Conservation (phyloP, 2,888 invertebrate species). For the Entomobrya multifasciata region DNA sequence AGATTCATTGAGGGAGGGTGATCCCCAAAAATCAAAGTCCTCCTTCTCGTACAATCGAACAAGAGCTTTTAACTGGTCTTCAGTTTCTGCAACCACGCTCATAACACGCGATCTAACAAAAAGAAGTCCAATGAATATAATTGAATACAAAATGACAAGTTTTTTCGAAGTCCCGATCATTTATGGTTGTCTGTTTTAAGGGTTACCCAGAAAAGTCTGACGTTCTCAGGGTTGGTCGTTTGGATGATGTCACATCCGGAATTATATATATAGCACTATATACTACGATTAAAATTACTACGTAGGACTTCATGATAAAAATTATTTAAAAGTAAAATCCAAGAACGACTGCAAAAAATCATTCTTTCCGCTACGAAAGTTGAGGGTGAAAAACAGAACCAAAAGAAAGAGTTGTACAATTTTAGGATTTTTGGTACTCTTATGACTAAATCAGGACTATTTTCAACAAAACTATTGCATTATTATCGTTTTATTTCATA, state of each 20-base stretch:
- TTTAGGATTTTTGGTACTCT: too few relatives aligned
- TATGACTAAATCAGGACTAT: too few relatives aligned
- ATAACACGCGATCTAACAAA: constrained; percentile 76
- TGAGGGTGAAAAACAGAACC: too few relatives aligned
- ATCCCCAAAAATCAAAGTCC: constrained; percentile 85
- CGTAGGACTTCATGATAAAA: not conserved
- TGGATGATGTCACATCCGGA: not conserved
- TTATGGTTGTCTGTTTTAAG: not conserved
- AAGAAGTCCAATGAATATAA: too few relatives aligned
- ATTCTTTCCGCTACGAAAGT: not conserved
- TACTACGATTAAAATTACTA: not conserved
- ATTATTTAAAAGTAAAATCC: not conserved
- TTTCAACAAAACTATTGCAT: too few relatives aligned
- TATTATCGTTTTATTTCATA: too few relatives aligned
- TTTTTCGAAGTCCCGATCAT: not conserved
- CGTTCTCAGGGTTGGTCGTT: constrained; percentile 31
- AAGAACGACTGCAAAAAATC: not conserved
- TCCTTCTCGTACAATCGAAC: constrained; percentile 81
- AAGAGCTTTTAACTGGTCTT: constrained; percentile 82
- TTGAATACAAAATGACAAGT: not conserved
- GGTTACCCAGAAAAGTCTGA: constrained; percentile 66
- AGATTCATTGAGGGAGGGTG: constrained; percentile 83
- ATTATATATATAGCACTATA: not conserved
- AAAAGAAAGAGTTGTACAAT: too few relatives aligned
- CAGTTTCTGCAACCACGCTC: constrained; percentile 82